Conservation (phyloP, 2,113 vertebrate genomes). For the Takifugu bimaculatus region DNA sequence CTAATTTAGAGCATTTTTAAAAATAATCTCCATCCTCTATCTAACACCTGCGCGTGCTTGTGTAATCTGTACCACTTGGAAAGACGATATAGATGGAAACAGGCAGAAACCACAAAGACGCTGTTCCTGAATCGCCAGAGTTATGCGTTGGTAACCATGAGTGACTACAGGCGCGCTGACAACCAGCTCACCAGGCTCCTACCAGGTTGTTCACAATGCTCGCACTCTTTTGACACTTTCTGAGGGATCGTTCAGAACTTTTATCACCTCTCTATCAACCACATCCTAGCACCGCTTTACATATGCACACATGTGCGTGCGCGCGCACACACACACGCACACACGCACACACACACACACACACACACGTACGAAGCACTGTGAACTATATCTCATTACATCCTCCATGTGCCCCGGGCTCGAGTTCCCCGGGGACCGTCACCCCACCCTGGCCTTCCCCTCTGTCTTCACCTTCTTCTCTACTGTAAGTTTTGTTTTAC, state of each 20-base stretch:
- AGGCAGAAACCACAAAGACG: constrained; percentile 53
- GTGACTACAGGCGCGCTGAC: too few species aligned
- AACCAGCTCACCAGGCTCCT: too few species aligned
- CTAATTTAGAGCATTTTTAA: constrained; percentile 64
- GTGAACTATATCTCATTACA: constrained; percentile 35
- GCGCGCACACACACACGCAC: constrained; percentile 5
- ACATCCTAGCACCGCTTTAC: constrained; percentile 51
- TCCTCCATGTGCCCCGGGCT: constrained; percentile 23
- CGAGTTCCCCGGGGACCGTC: constrained; percentile 48
- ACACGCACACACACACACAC: constrained; percentile 4
- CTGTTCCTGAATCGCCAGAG: constrained; percentile 60
- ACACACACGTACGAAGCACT: constrained; percentile 20
- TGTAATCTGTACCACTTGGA: constrained; percentile 45
- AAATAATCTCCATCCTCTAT: constrained; percentile 62
- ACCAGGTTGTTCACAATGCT: too few species aligned
- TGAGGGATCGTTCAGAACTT: constrained; percentile 27
- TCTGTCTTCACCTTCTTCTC: constrained; percentile 23
- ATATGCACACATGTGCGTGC: constrained; percentile 11
- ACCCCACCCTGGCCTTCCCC: constrained; percentile 60
- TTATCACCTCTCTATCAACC: constrained; percentile 39
- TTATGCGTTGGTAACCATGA: too few species aligned
- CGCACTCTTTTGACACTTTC: background rate
- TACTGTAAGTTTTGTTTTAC: constrained; percentile 65
- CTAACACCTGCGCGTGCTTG: constrained; percentile 69
- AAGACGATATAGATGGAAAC: constrained; percentile 44